A percentile compares a stretch with the other conserved stretches of the same genome.
Conservation (phyloP, 2,888 invertebrate species). For the Halocaridina rubra region DNA sequence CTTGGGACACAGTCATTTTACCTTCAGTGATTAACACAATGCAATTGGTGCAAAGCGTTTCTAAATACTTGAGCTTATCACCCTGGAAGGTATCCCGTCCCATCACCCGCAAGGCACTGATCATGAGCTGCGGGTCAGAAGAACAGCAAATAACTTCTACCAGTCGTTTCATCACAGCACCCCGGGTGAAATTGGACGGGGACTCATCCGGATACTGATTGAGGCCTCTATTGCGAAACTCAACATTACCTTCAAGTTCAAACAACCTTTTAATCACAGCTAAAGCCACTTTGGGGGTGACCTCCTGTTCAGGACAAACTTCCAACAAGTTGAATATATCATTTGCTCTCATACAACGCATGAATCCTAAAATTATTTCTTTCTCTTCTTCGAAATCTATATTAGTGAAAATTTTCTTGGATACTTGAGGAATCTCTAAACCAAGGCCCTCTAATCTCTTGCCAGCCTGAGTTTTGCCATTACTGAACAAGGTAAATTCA, state of each 20-base stretch:
- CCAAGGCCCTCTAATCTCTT: conserved; percentile 41
- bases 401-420: conserved; percentile 42
- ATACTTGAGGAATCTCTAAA: conserved; percentile 41
- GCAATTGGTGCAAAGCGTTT: conserved; percentile 74
- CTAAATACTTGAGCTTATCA: conserved; percentile 48
- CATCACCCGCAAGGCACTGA: conserved; percentile 69
- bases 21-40: conserved; percentile 75
- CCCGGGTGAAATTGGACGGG: conserved; percentile 65
- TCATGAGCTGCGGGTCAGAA: conserved; percentile 68
- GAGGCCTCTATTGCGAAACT: conserved; percentile 41
- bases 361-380: conserved; percentile 59
- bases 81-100: conserved; percentile 55
- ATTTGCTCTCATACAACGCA: conserved; percentile 50
- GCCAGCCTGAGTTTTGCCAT: conserved; percentile 35
- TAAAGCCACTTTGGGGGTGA: conserved; percentile 70
- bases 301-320: conserved; percentile 67
- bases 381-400: conserved; percentile 53
- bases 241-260: conserved; percentile 69
- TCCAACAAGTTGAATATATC: conserved; percentile 44
- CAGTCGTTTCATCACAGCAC: conserved; percentile 70
- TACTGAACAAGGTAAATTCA: conserved; percentile 43
- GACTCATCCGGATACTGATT: conserved; percentile 49
- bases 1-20: conserved; percentile 73
- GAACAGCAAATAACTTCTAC: conserved; percentile 70
- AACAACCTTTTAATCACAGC: conserved; percentile 69